phyloP scores from a whole-genome alignment of 2,113 vertebrate genomes.

The Sebastes fasciatus region DNA sequence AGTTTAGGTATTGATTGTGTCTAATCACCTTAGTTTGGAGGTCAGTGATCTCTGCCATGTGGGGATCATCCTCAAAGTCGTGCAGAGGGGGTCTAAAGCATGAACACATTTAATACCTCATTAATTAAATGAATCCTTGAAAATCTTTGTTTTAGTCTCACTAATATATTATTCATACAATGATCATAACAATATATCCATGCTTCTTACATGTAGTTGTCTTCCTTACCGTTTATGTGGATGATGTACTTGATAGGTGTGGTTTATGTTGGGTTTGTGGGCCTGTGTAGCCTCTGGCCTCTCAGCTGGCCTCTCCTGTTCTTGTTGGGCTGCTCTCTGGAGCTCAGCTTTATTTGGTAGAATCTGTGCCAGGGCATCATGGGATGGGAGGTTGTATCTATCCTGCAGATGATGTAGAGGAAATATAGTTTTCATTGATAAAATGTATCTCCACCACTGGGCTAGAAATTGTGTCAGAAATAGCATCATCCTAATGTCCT shows the following conservation, averaged over 20 bases:
- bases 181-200: background rate
- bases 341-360: conserved; percentile 65
- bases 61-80: conserved; percentile 51
- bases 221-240: conserved; percentile 44
- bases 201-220: background rate
- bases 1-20: conserved; percentile 37
- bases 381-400: conserved; percentile 67
- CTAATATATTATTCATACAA: background rate
- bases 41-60: conserved; percentile 51
- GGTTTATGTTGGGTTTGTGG: conserved; percentile 50
- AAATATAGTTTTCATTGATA: conserved; percentile 12
- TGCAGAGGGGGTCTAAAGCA: conserved; percentile 48
- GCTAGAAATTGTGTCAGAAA: background rate
- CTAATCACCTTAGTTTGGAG: conserved; percentile 72
- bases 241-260: conserved; percentile 56
- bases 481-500: background rate
- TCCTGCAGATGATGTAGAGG: conserved; percentile 55
- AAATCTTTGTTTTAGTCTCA: background rate
- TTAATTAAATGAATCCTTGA: background rate
- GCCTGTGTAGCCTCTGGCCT: conserved; percentile 12
- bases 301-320: conserved; percentile 27
- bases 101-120: background rate
- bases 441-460: background rate
- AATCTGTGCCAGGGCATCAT: conserved; percentile 78
- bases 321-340: conserved; percentile 5